Conservation (phyloP, 1,140 invertebrate species). For the Condylostylus longicornis region DNA sequence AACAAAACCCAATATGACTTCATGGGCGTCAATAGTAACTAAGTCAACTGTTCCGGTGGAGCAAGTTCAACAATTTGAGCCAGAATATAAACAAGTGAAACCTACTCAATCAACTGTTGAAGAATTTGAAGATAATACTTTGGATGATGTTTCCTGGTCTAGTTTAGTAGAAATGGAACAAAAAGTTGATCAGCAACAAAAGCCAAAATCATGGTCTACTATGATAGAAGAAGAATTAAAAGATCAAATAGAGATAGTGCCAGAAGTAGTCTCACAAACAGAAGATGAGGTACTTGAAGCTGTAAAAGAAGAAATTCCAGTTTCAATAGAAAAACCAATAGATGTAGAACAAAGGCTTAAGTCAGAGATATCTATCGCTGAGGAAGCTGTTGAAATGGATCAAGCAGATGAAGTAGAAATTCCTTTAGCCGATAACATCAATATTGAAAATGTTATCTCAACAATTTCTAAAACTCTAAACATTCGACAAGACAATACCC, state of each 20-base stretch:
- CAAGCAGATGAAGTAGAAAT: neutral
- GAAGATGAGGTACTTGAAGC: conserved; percentile 21
- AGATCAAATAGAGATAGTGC: conserved; percentile 11
- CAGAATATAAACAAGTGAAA: no score
- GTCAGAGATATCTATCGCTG: neutral
- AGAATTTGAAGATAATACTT: neutral
- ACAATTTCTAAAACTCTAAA: no score
- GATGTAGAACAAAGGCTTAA: no score
- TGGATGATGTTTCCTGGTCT: conserved; percentile 6
- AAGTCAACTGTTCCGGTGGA: neutral
- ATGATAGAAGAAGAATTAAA: conserved; percentile 17
- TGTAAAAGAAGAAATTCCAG: conserved; percentile 19
- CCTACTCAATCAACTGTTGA: neutral
- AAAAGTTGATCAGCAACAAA: conserved; percentile 3
- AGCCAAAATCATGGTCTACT: conserved; percentile 20
- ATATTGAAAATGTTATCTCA: no score
- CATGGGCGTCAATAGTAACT: neutral
- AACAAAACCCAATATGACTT: neutral
- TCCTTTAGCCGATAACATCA: no score
- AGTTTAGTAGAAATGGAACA: neutral
- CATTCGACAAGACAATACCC: no score
- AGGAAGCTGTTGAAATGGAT: neutral
- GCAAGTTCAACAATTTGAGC: no score
- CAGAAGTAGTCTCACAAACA: conserved; percentile 22
- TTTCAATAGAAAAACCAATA: conserved; percentile 16